Base-by-base conservation (phyloP, 2,113 vertebrate genomes). In the Zapus hudsonius region DNA sequence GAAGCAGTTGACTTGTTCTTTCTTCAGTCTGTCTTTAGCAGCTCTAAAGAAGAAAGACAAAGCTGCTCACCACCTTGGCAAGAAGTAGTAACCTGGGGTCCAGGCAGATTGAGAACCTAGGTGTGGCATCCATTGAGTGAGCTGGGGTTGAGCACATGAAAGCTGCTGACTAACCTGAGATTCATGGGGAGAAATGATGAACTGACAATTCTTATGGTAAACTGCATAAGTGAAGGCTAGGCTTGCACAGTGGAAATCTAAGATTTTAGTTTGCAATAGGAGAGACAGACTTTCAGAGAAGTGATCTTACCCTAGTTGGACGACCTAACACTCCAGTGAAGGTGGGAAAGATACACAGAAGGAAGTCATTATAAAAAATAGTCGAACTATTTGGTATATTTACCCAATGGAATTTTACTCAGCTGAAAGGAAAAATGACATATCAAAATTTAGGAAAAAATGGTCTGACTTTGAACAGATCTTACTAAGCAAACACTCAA, bases 171-270 rank as follows among this genome's bases (percentile, higher is more conserved):
- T 67, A 73, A 57, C 57, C 36, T 38, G 13, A 85, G 75, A 81
- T 57, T 92, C 81, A 70, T 44, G 25, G 16, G 72, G 80, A 31
- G 84, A 83, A 91, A 31, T 57, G 38, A 75, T 12, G 70, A 92
- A 20, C 61, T 40, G 67, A 9, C 10, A 69, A 11, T 52, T 87
- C 40, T n/a, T n/a, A n/a, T n/a, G n/a, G n/a, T n/a, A n/a, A n/a
- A n/a, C n/a, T n/a, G n/a, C n/a, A n/a, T n/a, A 94, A 44, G 25
- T 36, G 23, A 83, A 92, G 15, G 31, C 57, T 57, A 36, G 16
- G 4, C 36, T 36, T 61, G 29, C 2, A 27, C 66, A 93, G n/a
- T 59, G 22, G 52, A 87, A 75, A 17, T 31, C 16, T 84, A 70
- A 59, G 44, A 33, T 47, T 87, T 74, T 40, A 75, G 33, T 10